Conservation (phyloP, 2,888 invertebrate species). For the Lepidonotus clava region DNA sequence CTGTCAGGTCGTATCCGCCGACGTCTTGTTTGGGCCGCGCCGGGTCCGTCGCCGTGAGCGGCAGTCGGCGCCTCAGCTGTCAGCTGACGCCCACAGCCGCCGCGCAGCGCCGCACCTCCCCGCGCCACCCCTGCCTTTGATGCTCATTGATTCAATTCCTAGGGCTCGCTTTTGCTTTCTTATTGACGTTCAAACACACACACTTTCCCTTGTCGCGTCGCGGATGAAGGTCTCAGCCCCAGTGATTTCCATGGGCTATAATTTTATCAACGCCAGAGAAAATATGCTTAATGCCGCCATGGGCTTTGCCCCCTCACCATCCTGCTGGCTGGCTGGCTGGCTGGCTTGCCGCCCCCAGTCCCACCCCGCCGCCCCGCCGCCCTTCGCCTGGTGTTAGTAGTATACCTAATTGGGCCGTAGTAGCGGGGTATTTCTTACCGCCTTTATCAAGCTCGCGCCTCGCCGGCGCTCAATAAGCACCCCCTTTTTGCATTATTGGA, state of each 20-base stretch:
- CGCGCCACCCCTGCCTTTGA: not conserved
- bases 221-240: not conserved
- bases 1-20: not conserved
- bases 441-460: conserved; percentile 28
- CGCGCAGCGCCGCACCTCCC: not conserved
- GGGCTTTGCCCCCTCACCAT: not conserved
- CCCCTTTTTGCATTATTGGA: not conserved
- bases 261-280: not conserved
- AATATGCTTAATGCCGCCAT: conserved; percentile 18
- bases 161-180: conserved; percentile 18
- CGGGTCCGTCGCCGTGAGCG: not conserved
- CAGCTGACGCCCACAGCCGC: conserved; percentile 1
- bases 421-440: not conserved
- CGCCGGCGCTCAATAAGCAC: conserved; percentile 12
- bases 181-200: conserved; percentile 38
- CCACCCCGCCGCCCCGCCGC: not conserved
- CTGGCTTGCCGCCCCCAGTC: not conserved
- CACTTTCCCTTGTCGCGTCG: not conserved
- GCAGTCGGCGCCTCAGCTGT: conserved; percentile 7
- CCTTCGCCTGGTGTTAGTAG: conserved; percentile 33
- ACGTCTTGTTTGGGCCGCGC: not conserved
- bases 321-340: not conserved
- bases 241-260: not conserved
- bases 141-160: conserved; percentile 24
- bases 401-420: conserved; percentile 51